These are phyloP conservation scores for Falcaria lacertinaria DNA, from an alignment of 2,888 invertebrate genomes.

Conservation along the genomic window DNA sequence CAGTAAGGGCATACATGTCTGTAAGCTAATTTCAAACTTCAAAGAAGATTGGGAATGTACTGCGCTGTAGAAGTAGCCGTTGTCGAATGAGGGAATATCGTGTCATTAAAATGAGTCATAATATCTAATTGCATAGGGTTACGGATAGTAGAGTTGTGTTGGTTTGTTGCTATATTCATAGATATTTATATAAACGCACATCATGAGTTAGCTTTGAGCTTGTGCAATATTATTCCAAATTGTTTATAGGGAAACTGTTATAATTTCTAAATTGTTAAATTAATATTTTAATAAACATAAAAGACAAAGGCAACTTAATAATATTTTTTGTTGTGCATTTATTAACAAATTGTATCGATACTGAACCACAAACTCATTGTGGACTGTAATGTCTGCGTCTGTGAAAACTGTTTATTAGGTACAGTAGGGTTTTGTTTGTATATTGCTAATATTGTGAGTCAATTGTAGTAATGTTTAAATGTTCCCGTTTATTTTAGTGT, in stretches of 20 bases:
- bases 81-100: conserved; percentile 23
- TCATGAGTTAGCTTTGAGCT: conserved; percentile 71
- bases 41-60: background rate
- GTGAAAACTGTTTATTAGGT: conserved; percentile 55
- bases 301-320: conserved; percentile 77
- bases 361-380: conserved; percentile 67
- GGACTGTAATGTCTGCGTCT: conserved; percentile 68
- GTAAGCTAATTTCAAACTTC: background rate
- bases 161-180: conserved; percentile 74
- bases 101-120: conserved; percentile 55
- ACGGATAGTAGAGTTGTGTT: conserved; percentile 62
- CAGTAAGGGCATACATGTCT: background rate
- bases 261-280: conserved; percentile 76
- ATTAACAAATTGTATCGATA: conserved; percentile 70
- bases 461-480: conserved; percentile 72
- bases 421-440: conserved; percentile 60
- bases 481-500: conserved; percentile 73
- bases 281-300: conserved; percentile 73
- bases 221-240: conserved; percentile 78
- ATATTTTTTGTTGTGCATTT: conserved; percentile 79
- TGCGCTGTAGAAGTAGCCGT: background rate
- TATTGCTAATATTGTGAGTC: conserved; percentile 76
- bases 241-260: conserved; percentile 69
- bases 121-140: conserved; percentile 45
- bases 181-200: conserved; percentile 67